Evolutionary conservation across 2,113 vertebrate genomes (phyloP), one percentile per base, ranked within the genome.

Genomic region (Phaethon lepturus): DNA sequence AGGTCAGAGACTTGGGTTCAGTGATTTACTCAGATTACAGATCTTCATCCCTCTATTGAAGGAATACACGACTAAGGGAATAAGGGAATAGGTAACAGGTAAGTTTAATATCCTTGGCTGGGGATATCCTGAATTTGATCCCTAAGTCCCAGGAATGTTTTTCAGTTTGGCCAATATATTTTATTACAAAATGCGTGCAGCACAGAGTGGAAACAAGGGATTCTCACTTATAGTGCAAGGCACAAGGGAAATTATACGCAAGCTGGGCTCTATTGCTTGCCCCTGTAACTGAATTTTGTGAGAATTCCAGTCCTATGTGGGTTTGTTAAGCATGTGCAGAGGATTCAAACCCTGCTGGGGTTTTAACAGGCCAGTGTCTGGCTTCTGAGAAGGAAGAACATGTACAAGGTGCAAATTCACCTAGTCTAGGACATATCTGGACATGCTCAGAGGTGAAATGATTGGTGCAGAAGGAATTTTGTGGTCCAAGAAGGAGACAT

Each of bases 241-340:
- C 11, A 35, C 29, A 76, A 55, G 26, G 42, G 17, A 84, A 87
- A 76, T 59, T 29, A 18, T 31, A 13, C 3, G 14, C 15, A 45
- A 59, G 3, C 0, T 55, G n/a, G 13, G 10, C 1, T 74, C 20
- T 50, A 3, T 23, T 59, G 13, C 28, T 24, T 38, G 4, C 5
- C 2, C 2, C 17, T 1, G 1, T 19, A 56, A 38, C 12, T 52
- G 40, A 0, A 2, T 47, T 66, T 78, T 78, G 13, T 60, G 42
- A 67, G 25, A 60, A 78, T 35, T 66, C 22, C 40, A 77, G 3
- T 19, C 24, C 45, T 53, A 38, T 11, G 7, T 58, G 44, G 3
- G 17, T 62, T 88, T 85, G 2, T 77, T 45, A 91, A 40, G 7
- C 20, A 68, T 0, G 1, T 59, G n/a, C 13, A 68, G 49, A 49